Evolutionary conservation across 2,888 invertebrate genomes (phyloP).

Genomic region (Oxyscelio sp.): DNA sequence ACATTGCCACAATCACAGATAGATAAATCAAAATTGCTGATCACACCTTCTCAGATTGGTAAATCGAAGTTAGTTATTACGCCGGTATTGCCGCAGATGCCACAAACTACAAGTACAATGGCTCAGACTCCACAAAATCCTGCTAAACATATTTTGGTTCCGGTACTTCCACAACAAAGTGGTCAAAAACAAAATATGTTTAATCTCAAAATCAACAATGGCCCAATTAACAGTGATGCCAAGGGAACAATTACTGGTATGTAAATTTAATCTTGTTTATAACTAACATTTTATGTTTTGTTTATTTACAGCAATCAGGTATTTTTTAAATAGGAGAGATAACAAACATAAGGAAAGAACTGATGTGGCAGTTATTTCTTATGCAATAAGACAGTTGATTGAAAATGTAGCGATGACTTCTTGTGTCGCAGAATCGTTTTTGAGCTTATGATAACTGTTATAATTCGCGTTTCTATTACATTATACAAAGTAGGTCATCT

Average conservation of each 20-base stretch:
- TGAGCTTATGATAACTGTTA: constrained; percentile 41
- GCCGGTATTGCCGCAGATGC: too few species aligned
- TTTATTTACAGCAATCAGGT: too few species aligned
- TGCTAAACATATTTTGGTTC: constrained; percentile 85
- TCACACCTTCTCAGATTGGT: too few species aligned
- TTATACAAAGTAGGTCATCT: constrained; percentile 63
- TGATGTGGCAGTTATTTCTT: constrained; percentile 14
- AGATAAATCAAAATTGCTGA: too few species aligned
- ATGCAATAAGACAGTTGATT: constrained; percentile 61
- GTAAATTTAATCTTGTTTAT: constrained; percentile 16
- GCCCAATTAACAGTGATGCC: constrained; percentile 90
- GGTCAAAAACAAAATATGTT: constrained; percentile 90
- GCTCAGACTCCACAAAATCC: too few species aligned
- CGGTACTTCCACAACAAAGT: constrained; percentile 85
- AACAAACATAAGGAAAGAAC: constrained; percentile 22
- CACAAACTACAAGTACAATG: too few species aligned
- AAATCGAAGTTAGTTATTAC: too few species aligned
- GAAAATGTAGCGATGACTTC: constrained; percentile 46
- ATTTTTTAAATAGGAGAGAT: constrained; percentile 47
- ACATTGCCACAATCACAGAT: too few species aligned
- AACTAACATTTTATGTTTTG: too few species aligned
- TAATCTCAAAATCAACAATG: constrained; percentile 92
- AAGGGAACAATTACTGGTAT: constrained; percentile 91
- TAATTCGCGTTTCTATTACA: constrained; percentile 50
- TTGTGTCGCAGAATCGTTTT: constrained; percentile 41